Conservation (phyloP, 2,888 invertebrate species). For the Pachycephus smyrnensis region DNA sequence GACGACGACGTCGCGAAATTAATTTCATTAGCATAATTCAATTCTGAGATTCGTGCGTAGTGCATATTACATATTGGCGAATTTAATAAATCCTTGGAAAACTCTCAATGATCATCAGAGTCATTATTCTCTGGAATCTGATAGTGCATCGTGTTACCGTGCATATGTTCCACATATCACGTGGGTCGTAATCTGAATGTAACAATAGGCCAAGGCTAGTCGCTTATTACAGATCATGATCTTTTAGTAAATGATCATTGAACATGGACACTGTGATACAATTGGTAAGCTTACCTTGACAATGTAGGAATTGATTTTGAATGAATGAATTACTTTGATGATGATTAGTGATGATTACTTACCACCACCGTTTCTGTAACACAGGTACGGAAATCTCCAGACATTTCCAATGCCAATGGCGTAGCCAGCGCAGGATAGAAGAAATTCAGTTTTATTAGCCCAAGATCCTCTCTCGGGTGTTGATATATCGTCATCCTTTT, state of each 20-base stretch:
- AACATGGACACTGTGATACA: not conserved
- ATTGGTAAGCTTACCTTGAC: not conserved
- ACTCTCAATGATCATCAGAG: not conserved
- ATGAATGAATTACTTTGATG: constrained; percentile 11
- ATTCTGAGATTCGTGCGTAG: not conserved
- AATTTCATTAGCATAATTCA: not conserved
- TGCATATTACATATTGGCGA: not conserved
- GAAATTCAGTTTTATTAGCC: constrained; percentile 81
- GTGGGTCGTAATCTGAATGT: constrained; percentile 1
- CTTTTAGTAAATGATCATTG: not conserved
- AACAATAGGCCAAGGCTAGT: constrained; percentile 4
- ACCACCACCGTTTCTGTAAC: constrained; percentile 90
- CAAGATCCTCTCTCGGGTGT: constrained; percentile 73
- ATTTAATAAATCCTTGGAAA: not conserved
- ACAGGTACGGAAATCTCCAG: constrained; percentile 88
- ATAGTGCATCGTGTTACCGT: not conserved
- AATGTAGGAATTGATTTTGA: not conserved
- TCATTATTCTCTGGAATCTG: constrained; percentile 7
- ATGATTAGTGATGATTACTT: constrained; percentile 39
- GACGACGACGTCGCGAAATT: not conserved
- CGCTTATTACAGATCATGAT: not conserved
- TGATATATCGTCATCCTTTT: constrained; percentile 30
- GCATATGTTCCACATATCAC: not conserved
- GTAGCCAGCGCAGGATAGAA: constrained; percentile 85
- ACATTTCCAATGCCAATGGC: constrained; percentile 89